Conservation (phyloP, 2,888 invertebrate genomes). For the Anagyrus pseudococci region DNA sequence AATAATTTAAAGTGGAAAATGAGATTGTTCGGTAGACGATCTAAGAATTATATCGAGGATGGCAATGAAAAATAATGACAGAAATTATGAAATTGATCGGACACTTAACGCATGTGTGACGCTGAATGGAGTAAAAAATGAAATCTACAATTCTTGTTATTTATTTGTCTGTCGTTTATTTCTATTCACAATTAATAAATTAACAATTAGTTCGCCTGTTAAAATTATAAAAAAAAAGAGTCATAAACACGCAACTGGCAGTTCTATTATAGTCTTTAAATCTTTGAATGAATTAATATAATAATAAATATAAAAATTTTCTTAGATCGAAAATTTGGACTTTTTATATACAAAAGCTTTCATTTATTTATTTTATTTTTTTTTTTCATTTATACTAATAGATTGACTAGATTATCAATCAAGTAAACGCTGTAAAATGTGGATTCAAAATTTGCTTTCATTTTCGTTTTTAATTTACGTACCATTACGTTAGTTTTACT, state of each 20-base stretch:
- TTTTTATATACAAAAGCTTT: slow-evolving; percentile 31
- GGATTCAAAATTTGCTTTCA: slow-evolving; percentile 11
- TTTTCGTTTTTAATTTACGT: slow-evolving; percentile 11
- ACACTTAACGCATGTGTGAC: no score
- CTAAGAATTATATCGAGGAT: no score
- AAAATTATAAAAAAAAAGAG: slow-evolving; percentile 25
- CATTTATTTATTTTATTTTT: slow-evolving; percentile 16
- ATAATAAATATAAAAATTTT: slow-evolving; percentile 33
- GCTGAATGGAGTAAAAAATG: no score
- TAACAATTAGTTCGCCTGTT: slow-evolving; percentile 29
- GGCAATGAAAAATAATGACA: no score
- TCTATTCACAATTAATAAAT: slow-evolving; percentile 34
- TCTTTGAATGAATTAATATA: slow-evolving; percentile 23
- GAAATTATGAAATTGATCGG: no score
- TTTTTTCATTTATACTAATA: slow-evolving; percentile 22
- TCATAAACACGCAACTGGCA: slow-evolving; percentile 30
- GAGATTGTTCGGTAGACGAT: no score
- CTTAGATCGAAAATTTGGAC: slow-evolving; percentile 26
- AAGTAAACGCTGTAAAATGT: slow-evolving; percentile 21
- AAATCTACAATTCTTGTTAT: slow-evolving; percentile 5
- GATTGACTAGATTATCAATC: slow-evolving; percentile 31
- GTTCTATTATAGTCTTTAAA: slow-evolving; percentile 30
- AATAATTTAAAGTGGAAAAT: no score
- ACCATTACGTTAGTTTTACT: slow-evolving; percentile 24
- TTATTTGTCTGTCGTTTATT: slow-evolving; percentile 31